Base-by-base conservation (phyloP, 2,888 invertebrate species). In the Asteroscopus sphinx region DNA sequence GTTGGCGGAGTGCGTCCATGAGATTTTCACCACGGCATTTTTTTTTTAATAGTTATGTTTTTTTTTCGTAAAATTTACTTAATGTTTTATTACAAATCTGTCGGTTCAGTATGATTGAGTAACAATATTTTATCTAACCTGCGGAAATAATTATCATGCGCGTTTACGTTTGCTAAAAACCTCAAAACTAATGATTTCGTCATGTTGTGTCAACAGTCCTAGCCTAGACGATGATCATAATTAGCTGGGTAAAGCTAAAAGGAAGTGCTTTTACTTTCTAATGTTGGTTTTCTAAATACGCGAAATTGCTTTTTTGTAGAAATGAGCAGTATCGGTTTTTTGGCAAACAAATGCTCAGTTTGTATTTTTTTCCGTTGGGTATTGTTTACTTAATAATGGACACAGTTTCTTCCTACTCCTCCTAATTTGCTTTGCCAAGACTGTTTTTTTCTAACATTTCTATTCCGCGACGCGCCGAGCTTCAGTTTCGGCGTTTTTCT, bases 101-200 rank as follows among this genome's bases (percentile, higher is more conserved):
- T 44, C 30, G 7, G 46, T 47, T 51, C 21, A 33, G 55, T 52
- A 64, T 41, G 61, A 61, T 81, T 81, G 66, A 61, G 62, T 67
- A 81, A 81, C 68, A 59, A 55, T 62, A 71, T 71, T 70, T 61
- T 76, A 76, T 74, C 74, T 74, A 77, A 73, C 70, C 37, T 69
- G 58, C 80, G 82, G 81, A 81, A 80, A 77, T 75, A 45, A 77
- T 79, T 80, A 79, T 13, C 69, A 79, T 73, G 70, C 46, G 52
- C n/a, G n/a, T n/a, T 37, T 46, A 53, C 48, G 54, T 70, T 77
- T 74, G 75, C 73, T 72, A 73, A 77, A 81, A 81, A 79, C 68
- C 68, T 77, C 64, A 48, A 68, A 73, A 53, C 41, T 45, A 11
- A 45, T 72, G 72, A 68, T 77, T 72, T 76, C 70, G 62, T 60